Base-by-base conservation (phyloP, 2,797 vertebrate species). In the Sebastes iracundus region DNA sequence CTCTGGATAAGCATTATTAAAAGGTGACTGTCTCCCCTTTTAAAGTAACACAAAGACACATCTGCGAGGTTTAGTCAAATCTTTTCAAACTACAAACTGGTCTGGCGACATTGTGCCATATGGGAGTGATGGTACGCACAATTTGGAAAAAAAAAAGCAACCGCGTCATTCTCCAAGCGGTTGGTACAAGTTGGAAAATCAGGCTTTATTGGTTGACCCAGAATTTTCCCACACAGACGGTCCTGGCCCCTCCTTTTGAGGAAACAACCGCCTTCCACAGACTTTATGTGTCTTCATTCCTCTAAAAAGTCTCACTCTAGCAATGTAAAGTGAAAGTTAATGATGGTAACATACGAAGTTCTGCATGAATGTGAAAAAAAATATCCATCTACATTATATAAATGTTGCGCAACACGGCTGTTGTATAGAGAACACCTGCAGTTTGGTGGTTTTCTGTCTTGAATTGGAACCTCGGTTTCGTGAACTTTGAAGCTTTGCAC, bases 341-440 rank as follows among this genome's bases (percentile, higher is more conserved):
- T 30, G 20, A 62, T 38, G 12, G 63, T 61, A 25, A 69, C 80
- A 71, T 77, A 59, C 12, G 25, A 46, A 18, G 22, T 28, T 67
- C n/a, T 14, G 25, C 13, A 3, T 55, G 20, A 67, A 61, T 68
- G 68, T 35, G 38, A 65, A 68, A 56, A 56, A 59, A 63, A 9
- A 58, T n/a, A 38, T 56, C 38, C 16, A 56, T 59, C 7, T 16
- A 49, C 3, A 2, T 20, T 23, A 22, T 11, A 49, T 46, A 22
- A 60, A 74, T 58, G 32, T 62, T 83, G 56, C 22, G 46, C 22
- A 77, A 58, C 65, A n/a, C 6, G 2, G 60, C 69, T 77, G 75
- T 42, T 77, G 53, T 27, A 10, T 10, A 22, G 46, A 84, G 63
- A 81, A 85, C 87, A 90, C 82, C 88, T 89, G 87, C 73, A 76